Evolutionary conservation across 2,888 invertebrate species (phyloP), one percentile per base, ranked within the genome.

Genomic region (Apamea sordens): DNA sequence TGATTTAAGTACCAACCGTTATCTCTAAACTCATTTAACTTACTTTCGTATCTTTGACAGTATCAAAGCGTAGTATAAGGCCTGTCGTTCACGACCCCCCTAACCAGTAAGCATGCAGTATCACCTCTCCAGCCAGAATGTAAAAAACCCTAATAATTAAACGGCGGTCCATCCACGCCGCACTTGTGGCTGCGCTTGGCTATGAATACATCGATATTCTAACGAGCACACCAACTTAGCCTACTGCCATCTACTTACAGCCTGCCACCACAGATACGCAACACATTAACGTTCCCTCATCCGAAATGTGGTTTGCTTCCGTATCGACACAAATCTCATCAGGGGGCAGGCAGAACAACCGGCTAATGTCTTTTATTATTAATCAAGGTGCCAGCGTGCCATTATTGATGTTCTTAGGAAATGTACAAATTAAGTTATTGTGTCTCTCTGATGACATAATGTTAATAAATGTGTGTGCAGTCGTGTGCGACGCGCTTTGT

Each of bases 261-360:
- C 18, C 18, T 15, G 11, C n/a, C 68, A 18, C 21, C 50, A 69
- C 63, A 69, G 21, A n/a, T 73, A 44, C 10, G 50, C 21, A 72
- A 64, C 65, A 63, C 64, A 73, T 71, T 65, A 56, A 63, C 6
- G 3, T 56, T 61, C 15, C 56, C 32, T 67, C 61, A 18, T 61
- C 59, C 18, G 63, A 21, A 44, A 70, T 32, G 72, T 32, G 76
- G 59, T 65, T 61, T 41, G 28, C 69, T 61, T 68, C 53, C 56
- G 50, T 59, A 73, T 82, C 50, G 77, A 81, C 68, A 72, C 71
- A 65, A 75, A 77, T 76, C 63, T 53, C 82, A 77, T 77, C 67
- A 73, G 41, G 21, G n/a, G 21, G 36, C 24, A 44, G 18, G 15
- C 73, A 78, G 59, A 82, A 75, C 64, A 70, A 63, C 53, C 44